Percentiles rank a stretch among this genome's conserved stretches.
Conservation (phyloP, 2,113 vertebrate species). For the Prunella fulvescens region DNA sequence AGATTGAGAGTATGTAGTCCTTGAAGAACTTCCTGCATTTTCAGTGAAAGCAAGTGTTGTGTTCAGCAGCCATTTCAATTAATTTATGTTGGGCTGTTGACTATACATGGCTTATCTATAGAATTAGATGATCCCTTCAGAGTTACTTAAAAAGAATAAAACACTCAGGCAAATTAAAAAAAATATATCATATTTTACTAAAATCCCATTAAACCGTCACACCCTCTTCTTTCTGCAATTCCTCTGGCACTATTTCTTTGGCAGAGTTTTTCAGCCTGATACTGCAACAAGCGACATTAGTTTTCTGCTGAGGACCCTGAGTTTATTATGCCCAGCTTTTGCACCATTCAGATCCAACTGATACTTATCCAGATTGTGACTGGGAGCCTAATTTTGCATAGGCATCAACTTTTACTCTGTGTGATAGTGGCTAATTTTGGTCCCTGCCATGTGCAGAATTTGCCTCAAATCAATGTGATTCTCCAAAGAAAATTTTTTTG, state of each 20-base stretch:
- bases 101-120: constrained; percentile 22
- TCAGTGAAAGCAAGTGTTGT: not conserved
- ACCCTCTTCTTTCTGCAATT: not conserved
- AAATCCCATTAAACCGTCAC: constrained; percentile 23
- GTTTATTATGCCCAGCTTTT: not conserved
- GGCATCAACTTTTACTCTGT: not conserved
- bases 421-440: not conserved
- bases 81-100: constrained; percentile 11
- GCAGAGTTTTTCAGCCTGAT: not conserved
- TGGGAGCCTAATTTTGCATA: not conserved
- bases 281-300: not conserved
- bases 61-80: constrained; percentile 21
- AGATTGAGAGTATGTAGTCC: not conserved
- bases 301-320: not conserved
- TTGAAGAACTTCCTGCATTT: not conserved
- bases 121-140: constrained; percentile 36
- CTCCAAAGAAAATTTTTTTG: not conserved
- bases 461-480: not conserved
- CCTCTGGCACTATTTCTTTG: constrained; percentile 12
- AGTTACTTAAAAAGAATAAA: constrained; percentile 57
- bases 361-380: not conserved
- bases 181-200: not conserved
- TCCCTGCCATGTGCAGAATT: not conserved
- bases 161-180: constrained; percentile 60
- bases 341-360: not conserved